phyloP scores from a whole-genome alignment of 1,140 invertebrate species.

The Ceratosolen fusciceps region DNA sequence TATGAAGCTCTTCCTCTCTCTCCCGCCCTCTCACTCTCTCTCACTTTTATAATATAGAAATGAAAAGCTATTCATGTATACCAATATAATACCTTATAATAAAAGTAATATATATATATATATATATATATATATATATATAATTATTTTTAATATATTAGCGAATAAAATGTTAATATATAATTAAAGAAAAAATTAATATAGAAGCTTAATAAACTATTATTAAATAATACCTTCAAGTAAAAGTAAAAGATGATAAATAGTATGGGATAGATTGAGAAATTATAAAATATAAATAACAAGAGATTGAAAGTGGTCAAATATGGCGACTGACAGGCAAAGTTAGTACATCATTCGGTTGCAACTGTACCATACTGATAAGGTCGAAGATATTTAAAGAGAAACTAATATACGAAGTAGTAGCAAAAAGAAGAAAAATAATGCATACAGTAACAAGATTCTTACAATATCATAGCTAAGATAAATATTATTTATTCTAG shows the following conservation, averaged over 20 bases:
- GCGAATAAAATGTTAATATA: too few species aligned
- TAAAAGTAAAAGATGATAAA: constrained; percentile 40
- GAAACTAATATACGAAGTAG: background rate
- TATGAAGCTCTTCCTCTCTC: too few species aligned
- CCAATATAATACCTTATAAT: too few species aligned
- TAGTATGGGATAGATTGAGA: background rate
- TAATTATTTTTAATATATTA: too few species aligned
- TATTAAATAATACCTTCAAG: too few species aligned
- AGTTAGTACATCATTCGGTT: constrained; percentile 25
- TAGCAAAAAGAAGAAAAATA: constrained; percentile 57
- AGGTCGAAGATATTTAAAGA: background rate
- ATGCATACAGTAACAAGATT: constrained; percentile 47
- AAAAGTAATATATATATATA: too few species aligned
- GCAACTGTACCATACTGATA: constrained; percentile 12
- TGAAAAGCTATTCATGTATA: too few species aligned
- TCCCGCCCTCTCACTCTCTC: too few species aligned
- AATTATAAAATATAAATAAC: background rate
- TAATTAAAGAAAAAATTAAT: too few species aligned
- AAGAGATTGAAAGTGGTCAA: constrained; percentile 62
- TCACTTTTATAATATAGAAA: too few species aligned
- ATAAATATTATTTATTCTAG: background rate
- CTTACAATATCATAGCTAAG: background rate
- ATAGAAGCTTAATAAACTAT: too few species aligned
- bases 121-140: too few species aligned
- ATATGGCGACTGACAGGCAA: constrained; percentile 66